Conservation (phyloP, 2,797 vertebrate genomes). For the Chaetodon trifasciatus region DNA sequence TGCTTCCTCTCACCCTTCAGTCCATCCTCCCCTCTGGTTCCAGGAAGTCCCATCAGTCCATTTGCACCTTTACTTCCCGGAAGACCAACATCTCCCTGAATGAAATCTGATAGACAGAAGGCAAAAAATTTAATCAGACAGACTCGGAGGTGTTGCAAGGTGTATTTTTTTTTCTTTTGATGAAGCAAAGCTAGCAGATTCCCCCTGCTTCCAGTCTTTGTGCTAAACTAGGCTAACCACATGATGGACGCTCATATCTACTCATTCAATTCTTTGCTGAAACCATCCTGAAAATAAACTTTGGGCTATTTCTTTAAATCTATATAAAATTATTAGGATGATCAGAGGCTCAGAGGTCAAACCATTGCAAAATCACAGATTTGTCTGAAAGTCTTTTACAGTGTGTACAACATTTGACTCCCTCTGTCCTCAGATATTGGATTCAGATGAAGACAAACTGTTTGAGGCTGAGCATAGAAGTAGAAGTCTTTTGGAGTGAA, state of each 20-base stretch:
- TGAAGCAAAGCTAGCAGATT: not conserved
- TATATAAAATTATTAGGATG: not conserved
- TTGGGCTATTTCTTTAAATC: not conserved
- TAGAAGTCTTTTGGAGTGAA: not conserved
- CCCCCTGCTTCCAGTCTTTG: not conserved
- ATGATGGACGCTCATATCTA: not conserved
- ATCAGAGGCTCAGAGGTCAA: not conserved
- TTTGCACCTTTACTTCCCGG: constrained; percentile 60
- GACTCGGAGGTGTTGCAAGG: not conserved
- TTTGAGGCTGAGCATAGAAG: not conserved
- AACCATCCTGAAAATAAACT: not conserved
- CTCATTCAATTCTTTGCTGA: not conserved
- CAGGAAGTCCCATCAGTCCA: constrained; percentile 60
- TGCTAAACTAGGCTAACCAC: not conserved
- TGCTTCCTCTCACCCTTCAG: constrained; percentile 42
- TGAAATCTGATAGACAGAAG: constrained; percentile 46
- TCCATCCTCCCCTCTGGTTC: constrained; percentile 57
- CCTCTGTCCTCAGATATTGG: too few species aligned
- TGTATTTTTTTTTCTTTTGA: not conserved
- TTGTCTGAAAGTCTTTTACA: too few species aligned
- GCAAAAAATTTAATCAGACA: not conserved
- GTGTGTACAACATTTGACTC: too few species aligned
- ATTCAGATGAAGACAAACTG: not conserved
- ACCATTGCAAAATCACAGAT: too few species aligned
- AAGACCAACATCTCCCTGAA: constrained; percentile 18